Evolutionary conservation across 2,113 vertebrate species (phyloP), one percentile per base, ranked within the genome.

Genomic region (Heteronetta atricapilla): DNA sequence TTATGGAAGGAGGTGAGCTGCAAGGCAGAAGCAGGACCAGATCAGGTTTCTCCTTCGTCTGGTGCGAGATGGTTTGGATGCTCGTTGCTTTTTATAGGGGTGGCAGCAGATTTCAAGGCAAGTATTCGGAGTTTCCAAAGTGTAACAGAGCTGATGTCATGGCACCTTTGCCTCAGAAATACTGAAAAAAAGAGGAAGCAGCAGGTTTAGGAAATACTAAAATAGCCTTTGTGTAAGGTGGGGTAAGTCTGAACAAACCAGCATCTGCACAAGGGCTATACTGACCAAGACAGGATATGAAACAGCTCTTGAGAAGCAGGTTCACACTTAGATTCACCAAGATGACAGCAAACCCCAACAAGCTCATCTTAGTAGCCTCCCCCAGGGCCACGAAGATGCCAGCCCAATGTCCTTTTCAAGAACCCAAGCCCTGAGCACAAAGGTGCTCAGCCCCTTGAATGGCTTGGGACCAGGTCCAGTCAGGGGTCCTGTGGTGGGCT

Each of bases 201-300:
- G 10, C 31, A 79, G 63, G 7, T 85, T 42, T 68, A 88, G 64
- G 60, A 91, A 63, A 46, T 25, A 64, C 48, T 18, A 90, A 36
- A 95, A 86, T 60, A 90, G 73, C 7, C 18, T 21, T n/a, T 14
- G 29, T 75, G 48, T 62, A 60, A 74, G 72, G 70, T 46, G 67
- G 60, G 63, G 25, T 60, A 64, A 67, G 44, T 7, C 9, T 88
- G 68, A 92, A 50, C 42, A 64, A 34, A 81, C 34, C 5, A 5
- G 12, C 33, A 69, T 10, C 5, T 22, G 0, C 8, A 4, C 8
- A 25, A 55, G 52, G 19, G 25, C 38, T 63, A 7, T 4, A 15
- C 20, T 74, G 89, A 74, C 59, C 78, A 77, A 46, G 67, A 55
- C 75, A 96, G 93, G 93, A 93, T 96, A 44, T 75, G 82, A 93